A percentile compares a stretch with the other conserved stretches of the same genome.
These are phyloP conservation scores for Condylostylus longicornis DNA, from an alignment of 1,140 invertebrate species.

Conservation along the genomic window DNA sequence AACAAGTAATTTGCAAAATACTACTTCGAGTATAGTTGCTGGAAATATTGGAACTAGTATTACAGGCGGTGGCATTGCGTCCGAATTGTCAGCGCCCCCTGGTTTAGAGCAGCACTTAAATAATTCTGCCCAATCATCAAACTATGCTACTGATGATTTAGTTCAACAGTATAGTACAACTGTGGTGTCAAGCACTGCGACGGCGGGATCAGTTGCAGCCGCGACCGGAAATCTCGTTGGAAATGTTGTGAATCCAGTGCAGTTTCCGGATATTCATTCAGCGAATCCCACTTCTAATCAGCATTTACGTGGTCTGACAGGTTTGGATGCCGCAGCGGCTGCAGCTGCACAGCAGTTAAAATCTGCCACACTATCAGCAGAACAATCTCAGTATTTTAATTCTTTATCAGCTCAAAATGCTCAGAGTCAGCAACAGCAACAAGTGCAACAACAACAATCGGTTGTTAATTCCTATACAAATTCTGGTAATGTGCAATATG, in stretches of 20 bases:
- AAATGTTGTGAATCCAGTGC: conserved; percentile 5
- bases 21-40: conserved; percentile 20
- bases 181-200: conserved; percentile 6
- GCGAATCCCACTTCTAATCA: background rate
- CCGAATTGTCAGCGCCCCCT: conserved; percentile 25
- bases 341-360: conserved; percentile 23
- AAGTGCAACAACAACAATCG: conserved; percentile 9
- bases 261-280: conserved; percentile 7
- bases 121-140: conserved; percentile 20
- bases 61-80: too few relatives aligned
- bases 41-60: conserved; percentile 6
- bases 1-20: conserved; percentile 40
- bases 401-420: conserved; percentile 22
- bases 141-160: conserved; percentile 7
- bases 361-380: conserved; percentile 25
- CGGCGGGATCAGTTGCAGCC: conserved; percentile 13
- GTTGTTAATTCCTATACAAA: conserved; percentile 8
- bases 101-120: conserved; percentile 24
- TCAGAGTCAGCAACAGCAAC: conserved; percentile 17
- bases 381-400: conserved; percentile 34
- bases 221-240: conserved; percentile 11
- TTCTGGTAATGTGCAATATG: conserved; percentile 12
- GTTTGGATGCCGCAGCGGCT: too few relatives aligned
- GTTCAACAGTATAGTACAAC: conserved; percentile 8
- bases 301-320: background rate